Evolutionary conservation across 2,797 vertebrate species (phyloP), one percentile per base, ranked within the genome.

Genomic region (Molothrus aeneus): DNA sequence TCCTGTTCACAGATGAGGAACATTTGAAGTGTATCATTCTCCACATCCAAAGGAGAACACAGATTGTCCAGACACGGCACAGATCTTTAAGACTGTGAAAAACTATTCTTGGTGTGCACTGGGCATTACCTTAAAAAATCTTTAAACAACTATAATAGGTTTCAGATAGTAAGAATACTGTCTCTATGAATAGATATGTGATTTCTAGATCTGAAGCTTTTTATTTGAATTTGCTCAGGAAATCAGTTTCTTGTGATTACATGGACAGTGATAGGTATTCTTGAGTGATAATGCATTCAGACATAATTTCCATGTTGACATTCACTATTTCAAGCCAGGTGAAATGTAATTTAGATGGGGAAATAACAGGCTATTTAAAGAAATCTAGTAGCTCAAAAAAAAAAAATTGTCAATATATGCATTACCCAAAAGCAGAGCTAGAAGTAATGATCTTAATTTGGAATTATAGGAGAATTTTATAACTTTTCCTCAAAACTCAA

Each of bases 391-490:
- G 38, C 69, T 91, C 7, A 94, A 88, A 92, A 10, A 74, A 61
- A 36, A 20, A 29, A 38, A 70, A 80, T 25, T 28, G 71, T 38
- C 86, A 68, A 69, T 70, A 73, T 72, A 86, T 82, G 14, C 11
- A 79, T 50, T 47, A 89, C 54, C 79, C 92, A 92, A 85, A 65
- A 66, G 13, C 47, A 92, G 83, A 91, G 40, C 21, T 60, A 50
- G 24, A 70, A 45, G 36, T 91, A 90, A 96, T 75, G 17, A 32
- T 80, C 66, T 71, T 89, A 86, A 82, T 93, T 93, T 92, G 54
- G 38, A 96, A 93, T 72, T 70, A 95, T 92, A 94, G 10, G 38
- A 85, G 24, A 43, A 88, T 93, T 96, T 95, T 95, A 81, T 77
- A 92, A 81, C 26, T 85, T 91, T 94, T 73, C 19, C 38, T 90